Conservation (phyloP, 64 coral and sea anemone species). For the Pocillopora damicornis region DNA sequence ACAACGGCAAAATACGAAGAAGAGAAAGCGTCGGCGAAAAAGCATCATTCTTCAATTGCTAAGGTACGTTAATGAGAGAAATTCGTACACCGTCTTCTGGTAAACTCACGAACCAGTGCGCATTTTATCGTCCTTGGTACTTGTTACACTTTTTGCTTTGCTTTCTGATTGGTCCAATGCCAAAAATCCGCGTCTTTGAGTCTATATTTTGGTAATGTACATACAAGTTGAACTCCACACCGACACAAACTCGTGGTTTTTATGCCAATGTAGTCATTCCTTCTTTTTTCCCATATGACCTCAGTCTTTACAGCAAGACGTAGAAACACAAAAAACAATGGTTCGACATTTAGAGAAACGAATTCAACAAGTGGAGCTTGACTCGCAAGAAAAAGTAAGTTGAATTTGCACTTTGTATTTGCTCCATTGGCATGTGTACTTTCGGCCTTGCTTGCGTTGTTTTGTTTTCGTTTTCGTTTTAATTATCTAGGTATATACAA, state of each 20-base stretch:
- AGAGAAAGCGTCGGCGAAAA: constrained; percentile 71
- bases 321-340: constrained; percentile 83
- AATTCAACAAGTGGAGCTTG: constrained; percentile 67
- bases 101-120: too few species aligned
- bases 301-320: constrained; percentile 83
- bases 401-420: neutral
- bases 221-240: neutral
- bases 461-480: neutral
- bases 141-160: too few species aligned
- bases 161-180: too few species aligned
- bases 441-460: neutral
- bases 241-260: neutral
- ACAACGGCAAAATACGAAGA: constrained; percentile 58
- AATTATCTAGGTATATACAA: neutral
- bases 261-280: neutral
- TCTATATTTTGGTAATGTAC: neutral
- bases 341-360: constrained; percentile 81
- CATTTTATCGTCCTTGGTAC: too few species aligned
- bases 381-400: constrained; percentile 73
- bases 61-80: constrained; percentile 36
- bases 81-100: neutral
- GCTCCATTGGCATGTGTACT: neutral
- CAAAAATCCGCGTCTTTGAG: too few species aligned
- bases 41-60: constrained; percentile 68
- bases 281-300: neutral